Evolutionary conservation across 2,888 invertebrate genomes (phyloP).

Genomic region (Ormyrus labotus): DNA sequence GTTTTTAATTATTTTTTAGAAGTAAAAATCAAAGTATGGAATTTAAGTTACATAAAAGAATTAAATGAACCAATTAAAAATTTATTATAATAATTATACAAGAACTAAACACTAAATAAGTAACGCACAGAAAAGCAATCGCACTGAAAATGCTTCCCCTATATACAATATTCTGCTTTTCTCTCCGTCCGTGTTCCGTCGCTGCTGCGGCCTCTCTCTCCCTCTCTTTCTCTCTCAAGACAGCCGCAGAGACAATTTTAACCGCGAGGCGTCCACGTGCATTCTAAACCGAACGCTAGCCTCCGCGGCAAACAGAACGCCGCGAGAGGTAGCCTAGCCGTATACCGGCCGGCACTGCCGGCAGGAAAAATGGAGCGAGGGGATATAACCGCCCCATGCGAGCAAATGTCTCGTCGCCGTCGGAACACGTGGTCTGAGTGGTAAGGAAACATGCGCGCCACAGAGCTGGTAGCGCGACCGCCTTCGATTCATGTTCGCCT

Average conservation of each 20-base stretch:
- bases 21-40: too few relatives aligned
- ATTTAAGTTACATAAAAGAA: too few relatives aligned
- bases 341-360: too few relatives aligned
- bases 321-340: slow-evolving; percentile 6
- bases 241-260: slow-evolving; percentile 28
- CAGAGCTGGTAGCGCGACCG: slow-evolving; percentile 38
- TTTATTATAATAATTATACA: too few relatives aligned
- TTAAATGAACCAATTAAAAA: too few relatives aligned
- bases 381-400: slow-evolving; percentile 24
- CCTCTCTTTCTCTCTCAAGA: neutral
- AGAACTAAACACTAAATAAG: too few relatives aligned
- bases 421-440: slow-evolving; percentile 70
- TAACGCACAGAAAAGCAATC: too few relatives aligned
- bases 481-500: slow-evolving; percentile 61
- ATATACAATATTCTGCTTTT: too few relatives aligned
- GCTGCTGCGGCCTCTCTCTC: slow-evolving; percentile 1
- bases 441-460: slow-evolving; percentile 49
- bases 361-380: slow-evolving; percentile 26
- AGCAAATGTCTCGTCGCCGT: slow-evolving; percentile 39
- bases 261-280: slow-evolving; percentile 70
- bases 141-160: too few relatives aligned
- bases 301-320: slow-evolving; percentile 61
- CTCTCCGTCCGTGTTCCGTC: too few relatives aligned
- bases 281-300: slow-evolving; percentile 72
- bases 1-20: too few relatives aligned